Base-by-base conservation (phyloP, 2,888 invertebrate species). In the Zaprionus lineosus region DNA sequence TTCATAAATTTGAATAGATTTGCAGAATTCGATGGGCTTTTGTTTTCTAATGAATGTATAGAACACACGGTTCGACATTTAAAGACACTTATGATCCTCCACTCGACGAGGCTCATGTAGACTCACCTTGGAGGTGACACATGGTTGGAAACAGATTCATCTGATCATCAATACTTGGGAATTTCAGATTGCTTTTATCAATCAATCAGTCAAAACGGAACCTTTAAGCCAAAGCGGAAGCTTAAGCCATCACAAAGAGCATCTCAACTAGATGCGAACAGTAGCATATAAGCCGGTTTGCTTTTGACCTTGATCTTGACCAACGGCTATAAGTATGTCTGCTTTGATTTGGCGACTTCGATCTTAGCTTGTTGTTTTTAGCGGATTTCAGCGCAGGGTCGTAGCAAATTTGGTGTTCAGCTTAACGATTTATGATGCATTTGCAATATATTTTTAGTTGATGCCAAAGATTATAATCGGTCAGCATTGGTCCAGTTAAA, bases 251-350 rank as follows among this genome's bases (percentile, higher is more conserved):
- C 65, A 44, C 50, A 59, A 74, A 65, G 66, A 71, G 68, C 68
- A 57, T 57, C 60, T 63, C 53, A 66, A 61, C 56, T 36, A 43
- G 37, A 39, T 53, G 44, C 40, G 28, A 75, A 82, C 76, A 56
- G 82, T 70, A 74, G 60, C 57, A 44, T 63, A 63, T 68, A 59
- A 79, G 74, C 76, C 74, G 71, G 73, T 84, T 81, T 50, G 31
- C 21, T 40, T 43, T 59, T 55, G 71, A 29, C 85, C 86, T 75
- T 87, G 87, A 87, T 86, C 85, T 85, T 85, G 87, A 86, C 87
- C 87, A 86, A 71, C 73, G 72, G 37, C 48, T 26, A n/a, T 26
- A 39, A 40, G 29, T 29, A n/a, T 44, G 24, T 28, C 19, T 16
- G 46, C 15, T 37, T 14, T 43, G 21, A 28, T 16, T 57, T 24